Percentiles rank a stretch among this genome's conserved stretches.
These are phyloP conservation scores for Diachasmimorpha longicaudata DNA, from an alignment of 1,140 invertebrate species.

Conservation along the genomic window DNA sequence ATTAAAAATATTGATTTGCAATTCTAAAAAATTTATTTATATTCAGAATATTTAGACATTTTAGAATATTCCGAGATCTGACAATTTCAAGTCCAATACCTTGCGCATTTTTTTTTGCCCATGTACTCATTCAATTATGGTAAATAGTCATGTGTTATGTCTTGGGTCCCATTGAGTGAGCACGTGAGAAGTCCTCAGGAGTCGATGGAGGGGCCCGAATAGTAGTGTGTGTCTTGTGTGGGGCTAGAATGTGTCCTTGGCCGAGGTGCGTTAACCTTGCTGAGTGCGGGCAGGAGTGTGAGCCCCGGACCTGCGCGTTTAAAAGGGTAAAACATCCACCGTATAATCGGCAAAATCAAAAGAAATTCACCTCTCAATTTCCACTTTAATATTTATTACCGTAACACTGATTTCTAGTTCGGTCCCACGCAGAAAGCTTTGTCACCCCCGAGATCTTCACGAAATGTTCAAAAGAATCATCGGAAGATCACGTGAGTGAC, in stretches of 20 bases:
- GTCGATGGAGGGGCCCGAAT: conserved; percentile 16
- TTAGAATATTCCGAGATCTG: too few relatives aligned
- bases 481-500: too few relatives aligned
- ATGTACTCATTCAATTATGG: too few relatives aligned
- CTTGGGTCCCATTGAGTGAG: neutral
- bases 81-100: too few relatives aligned
- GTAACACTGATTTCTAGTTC: too few relatives aligned
- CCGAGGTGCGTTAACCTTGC: conserved; percentile 53
- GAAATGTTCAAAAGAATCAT: too few relatives aligned
- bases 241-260: conserved; percentile 55
- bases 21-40: too few relatives aligned
- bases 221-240: conserved; percentile 38
- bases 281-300: conserved; percentile 22
- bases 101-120: too few relatives aligned
- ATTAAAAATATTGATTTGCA: too few relatives aligned
- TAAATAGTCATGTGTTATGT: neutral
- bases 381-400: neutral
- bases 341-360: neutral
- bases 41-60: too few relatives aligned
- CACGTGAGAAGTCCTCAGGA: conserved; percentile 3
- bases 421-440: too few relatives aligned
- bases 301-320: neutral
- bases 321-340: conserved; percentile 41
- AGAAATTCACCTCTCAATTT: neutral
- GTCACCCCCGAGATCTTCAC: too few relatives aligned